Base-by-base conservation (phyloP, 37 sponge, comb jelly and placozoan species). In the Ephydatia muelleri region DNA sequence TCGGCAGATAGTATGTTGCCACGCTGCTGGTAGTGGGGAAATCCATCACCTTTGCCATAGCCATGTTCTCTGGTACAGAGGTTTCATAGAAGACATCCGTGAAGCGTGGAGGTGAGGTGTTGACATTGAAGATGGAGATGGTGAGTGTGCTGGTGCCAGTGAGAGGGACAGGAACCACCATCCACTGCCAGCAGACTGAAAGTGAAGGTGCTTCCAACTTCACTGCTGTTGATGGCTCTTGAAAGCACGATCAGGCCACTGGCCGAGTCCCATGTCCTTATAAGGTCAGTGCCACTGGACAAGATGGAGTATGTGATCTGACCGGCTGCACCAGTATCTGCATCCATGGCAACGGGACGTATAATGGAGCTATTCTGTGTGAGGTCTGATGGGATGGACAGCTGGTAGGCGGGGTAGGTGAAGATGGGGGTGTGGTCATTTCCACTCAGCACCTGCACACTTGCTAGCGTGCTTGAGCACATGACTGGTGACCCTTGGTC, bases 361-460 rank as follows among this genome's bases (percentile, higher is more conserved):
- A n/a, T 75, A 39, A 75, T 22, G 43, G 75, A 37, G 75, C 22
- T 38, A 36, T 75, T n/a, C n/a, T 57, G 29, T 57, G 49, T 14
- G 30, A 78, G 57, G 66, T 78, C 32, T 8, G 80, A 28, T 13
- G 57, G 48, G 25, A 35, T 26, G 21, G 80, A 39, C 28, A 16
- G 33, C 36, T 80, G 40, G 32, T 28, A 27, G 12, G 28, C 0
- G 28, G 70, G 80, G 19, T 47, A 67, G 0, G 73, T 34, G 77
- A 90, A 90, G 25, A 4, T 13, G 3, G 90, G 90, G 31, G 65
- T 5, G 12, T 69, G 29, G 49, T 90, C 90, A 76, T 85, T 90
- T 40, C 31, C 82, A 40, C 85, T 85, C 0, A 28, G 13, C 23
- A 90, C 49, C 8, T 49, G 5, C 22, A 90, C 65, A 22, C 57